Evolutionary conservation across 2,113 vertebrate species (phyloP).

Genomic region (Perca schrenkii): DNA sequence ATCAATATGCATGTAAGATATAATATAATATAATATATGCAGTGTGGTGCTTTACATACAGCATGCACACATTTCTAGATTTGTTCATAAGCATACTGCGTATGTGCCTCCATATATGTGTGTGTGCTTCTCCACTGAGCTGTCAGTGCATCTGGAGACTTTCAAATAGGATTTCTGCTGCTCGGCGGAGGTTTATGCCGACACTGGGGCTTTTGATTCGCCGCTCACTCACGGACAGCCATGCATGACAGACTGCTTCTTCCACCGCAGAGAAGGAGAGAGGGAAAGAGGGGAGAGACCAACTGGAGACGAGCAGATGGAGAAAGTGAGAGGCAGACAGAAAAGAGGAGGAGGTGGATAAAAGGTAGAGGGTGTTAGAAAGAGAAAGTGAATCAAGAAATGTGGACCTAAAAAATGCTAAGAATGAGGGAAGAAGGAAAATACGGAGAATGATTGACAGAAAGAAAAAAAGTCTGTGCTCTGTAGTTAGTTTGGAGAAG

Average conservation of each 20-base stretch:
- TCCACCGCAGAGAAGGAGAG: conserved; percentile 30
- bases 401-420: not conserved
- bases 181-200: conserved; percentile 50
- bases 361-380: conserved; percentile 20
- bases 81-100: not conserved
- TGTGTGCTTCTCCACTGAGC: conserved; percentile 32
- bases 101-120: not conserved
- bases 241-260: conserved; percentile 54
- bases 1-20: not conserved
- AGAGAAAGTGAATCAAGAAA: not conserved
- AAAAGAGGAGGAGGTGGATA: not conserved
- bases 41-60: not conserved
- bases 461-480: not conserved
- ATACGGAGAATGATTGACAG: not conserved
- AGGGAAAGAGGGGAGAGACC: not conserved
- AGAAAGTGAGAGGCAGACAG: conserved; percentile 7
- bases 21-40: not conserved
- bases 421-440: not conserved
- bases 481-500: not conserved
- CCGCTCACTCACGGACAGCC: conserved; percentile 48
- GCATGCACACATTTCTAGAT: not conserved
- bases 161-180: conserved; percentile 67
- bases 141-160: conserved; percentile 51
- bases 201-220: conserved; percentile 61
- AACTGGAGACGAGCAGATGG: conserved; percentile 22